Evolutionary conservation across 1,140 invertebrate species (phyloP), one percentile per base, ranked within the genome.

Genomic region (Diabrotica virgifera): DNA sequence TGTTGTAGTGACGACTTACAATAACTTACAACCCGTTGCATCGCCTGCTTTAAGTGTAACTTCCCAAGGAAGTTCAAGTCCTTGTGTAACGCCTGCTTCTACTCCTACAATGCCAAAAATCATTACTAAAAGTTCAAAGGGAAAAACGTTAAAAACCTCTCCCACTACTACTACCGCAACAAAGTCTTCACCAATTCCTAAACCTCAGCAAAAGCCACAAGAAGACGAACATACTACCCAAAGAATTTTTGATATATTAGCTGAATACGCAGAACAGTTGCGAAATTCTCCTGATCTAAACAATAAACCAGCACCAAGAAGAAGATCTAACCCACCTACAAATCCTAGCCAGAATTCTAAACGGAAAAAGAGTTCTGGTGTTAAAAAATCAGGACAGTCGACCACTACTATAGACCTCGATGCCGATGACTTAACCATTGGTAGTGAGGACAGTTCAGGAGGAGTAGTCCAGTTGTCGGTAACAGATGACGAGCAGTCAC

Each of bases 151-250:
- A 63, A 70, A 70, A 59, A 60, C 62, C 10, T 54, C 60, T 5
- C 60, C 67, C 54, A 65, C 62, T 35, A 63, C 62, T 3, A 80
- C 85, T 2, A 85, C 82, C 10, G 80, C 86, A 0, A 80, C 87
- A 9, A 90, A 89, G 78, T 77, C 87, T 2, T 85, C 87, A 35
- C 85, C 86, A 5, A 84, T 89, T 11, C 85, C 88, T 61, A 85
- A 85, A 79, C 80, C 83, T 13, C 87, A 89, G 63, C 90, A 90
- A 69, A 92, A 92, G 76, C 88, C 89, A 3, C 84, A 90, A 69
- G 90, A 92, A 78, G 90, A 92, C 73, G 90, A 92, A 75, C 88
- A 91, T 73, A 92, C 90, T 0, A 89, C 89, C 0, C 89, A 91
- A 74, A 82, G 90, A 59, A 92, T 93, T 63, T 86, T 91, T 63